Base-by-base conservation (phyloP, 2,888 invertebrate genomes). In the Parasteatoda lunata region DNA sequence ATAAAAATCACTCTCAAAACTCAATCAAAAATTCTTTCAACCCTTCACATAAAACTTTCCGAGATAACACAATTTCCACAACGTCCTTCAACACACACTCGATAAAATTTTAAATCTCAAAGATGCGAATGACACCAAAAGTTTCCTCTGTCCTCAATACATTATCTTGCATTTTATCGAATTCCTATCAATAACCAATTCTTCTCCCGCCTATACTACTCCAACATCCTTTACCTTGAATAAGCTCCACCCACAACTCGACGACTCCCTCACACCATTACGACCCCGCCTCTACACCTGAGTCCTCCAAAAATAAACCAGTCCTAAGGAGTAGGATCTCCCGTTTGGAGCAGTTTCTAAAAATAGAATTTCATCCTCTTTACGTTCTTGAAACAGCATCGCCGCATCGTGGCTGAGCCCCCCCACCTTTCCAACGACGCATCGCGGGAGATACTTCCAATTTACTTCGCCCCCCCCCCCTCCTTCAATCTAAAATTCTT, bases 271-370 rank as follows among this genome's bases (percentile, higher is more conserved):
- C 15, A 15, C 51, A 45, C 77, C 83, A 71, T 83, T 77, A 83
- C 66, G 72, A 66, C 68, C 72, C 52, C 66, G 30, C 48, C 15
- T 8, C 69, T 54, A 65, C 77, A 48, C 51, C 64, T 13, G 45
- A 48, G 11, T 8, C 4, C 72, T 72, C 84, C 30, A n/a, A 84
- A 84, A 84, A 84, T 84, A 84, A 73, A 9, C 59, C 78, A 70
- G 5, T 69, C 69, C n/a, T 54, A 59, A 47, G 30, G 77, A 77
- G 65, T 49, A 66, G 84, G 52, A 66, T 66, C 77, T 68, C 59
- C 69, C 69, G 78, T 77, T 81, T 69, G 48, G 81, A 72, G 52
- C 48, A 15, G 15, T 47, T 3, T 52, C 78, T 84, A 84, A 84
- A 84, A 84, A 84, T 84, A 84, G 84, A 45, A 9, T n/a, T 52